These are phyloP conservation scores for Pampusana beccarii DNA, from an alignment of 2,113 vertebrate species.

Conservation along the genomic window DNA sequence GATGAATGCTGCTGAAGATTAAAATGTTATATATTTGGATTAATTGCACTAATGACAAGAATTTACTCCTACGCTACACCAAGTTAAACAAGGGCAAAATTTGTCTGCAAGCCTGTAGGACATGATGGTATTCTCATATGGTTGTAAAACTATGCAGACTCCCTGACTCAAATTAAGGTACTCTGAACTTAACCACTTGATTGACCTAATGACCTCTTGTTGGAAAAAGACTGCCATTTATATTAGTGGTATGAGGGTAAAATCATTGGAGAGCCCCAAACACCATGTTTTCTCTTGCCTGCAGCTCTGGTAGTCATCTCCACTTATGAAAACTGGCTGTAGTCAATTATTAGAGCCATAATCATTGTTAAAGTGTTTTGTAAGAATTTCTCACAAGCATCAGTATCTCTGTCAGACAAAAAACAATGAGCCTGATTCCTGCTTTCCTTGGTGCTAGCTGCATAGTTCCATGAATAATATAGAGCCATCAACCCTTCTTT, in stretches of 20 bases:
- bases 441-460: background rate
- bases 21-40: conserved; percentile 27
- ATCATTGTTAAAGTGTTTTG: background rate
- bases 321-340: background rate
- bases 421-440: background rate
- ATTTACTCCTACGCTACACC: background rate
- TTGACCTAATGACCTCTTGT: background rate
- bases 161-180: background rate
- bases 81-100: background rate
- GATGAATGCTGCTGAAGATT: conserved; percentile 12
- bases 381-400: background rate
- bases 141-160: background rate
- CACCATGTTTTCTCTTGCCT: background rate
- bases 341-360: background rate
- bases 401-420: background rate
- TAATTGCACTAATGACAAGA: conserved; percentile 14
- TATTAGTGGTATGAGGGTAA: background rate
- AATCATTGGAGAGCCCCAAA: background rate
- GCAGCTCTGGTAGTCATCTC: background rate
- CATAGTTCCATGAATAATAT: background rate
- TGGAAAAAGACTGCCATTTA: background rate
- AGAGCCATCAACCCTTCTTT: background rate
- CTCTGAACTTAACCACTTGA: background rate
- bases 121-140: background rate
- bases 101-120: background rate